Evolutionary conservation across 2,888 invertebrate genomes (phyloP).

Genomic region (Eupelmus urozonus): DNA sequence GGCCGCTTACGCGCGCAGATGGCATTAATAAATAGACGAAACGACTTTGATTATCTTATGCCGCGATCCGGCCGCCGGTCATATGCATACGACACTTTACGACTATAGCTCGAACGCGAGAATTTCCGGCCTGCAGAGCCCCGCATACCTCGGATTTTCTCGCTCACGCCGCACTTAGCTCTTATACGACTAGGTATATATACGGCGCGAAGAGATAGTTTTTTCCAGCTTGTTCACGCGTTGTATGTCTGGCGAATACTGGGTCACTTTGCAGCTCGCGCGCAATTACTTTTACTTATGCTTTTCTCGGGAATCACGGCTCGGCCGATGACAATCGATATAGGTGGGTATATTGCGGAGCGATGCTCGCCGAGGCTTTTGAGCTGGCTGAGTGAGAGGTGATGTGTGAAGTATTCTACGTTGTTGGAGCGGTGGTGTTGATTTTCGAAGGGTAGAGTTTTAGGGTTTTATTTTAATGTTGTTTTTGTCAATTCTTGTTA

Average conservation of each 20-base stretch:
- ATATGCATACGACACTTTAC: not conserved
- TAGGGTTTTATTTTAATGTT: too few species aligned
- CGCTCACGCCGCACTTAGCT: not conserved
- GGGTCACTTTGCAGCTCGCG: constrained; percentile 24
- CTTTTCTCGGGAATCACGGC: constrained; percentile 22
- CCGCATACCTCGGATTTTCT: not conserved
- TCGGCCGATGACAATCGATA: constrained; percentile 3
- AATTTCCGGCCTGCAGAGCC: constrained; percentile 3
- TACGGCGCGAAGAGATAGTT: not conserved
- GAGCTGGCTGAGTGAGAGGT: too few species aligned
- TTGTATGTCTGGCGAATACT: constrained; percentile 3
- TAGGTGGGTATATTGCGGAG: not conserved
- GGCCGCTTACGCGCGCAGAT: not conserved
- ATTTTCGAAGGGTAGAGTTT: too few species aligned
- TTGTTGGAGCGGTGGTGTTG: too few species aligned
- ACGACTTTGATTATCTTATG: constrained; percentile 16
- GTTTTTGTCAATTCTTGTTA: too few species aligned
- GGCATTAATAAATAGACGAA: constrained; percentile 17
- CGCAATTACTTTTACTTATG: not conserved
- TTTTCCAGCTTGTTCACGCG: not conserved
- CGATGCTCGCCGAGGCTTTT: too few species aligned
- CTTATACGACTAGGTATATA: not conserved
- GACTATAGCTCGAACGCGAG: constrained; percentile 13
- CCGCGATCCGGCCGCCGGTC: not conserved
- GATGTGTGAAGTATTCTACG: too few species aligned